Base-by-base conservation (phyloP, 2,888 invertebrate species). In the Nemurella pictetii region DNA sequence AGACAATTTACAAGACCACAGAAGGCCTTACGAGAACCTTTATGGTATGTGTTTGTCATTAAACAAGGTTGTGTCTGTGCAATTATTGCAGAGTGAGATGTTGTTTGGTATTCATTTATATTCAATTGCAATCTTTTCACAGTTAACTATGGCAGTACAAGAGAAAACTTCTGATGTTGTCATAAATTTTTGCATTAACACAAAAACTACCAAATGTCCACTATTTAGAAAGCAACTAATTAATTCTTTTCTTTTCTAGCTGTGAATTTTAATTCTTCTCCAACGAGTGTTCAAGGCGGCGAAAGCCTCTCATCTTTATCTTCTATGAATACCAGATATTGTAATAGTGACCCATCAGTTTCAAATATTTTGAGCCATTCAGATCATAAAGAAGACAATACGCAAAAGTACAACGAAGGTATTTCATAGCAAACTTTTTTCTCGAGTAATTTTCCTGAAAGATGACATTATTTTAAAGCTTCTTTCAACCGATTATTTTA, bases 191-290 rank as follows among this genome's bases (percentile, higher is more conserved):
- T n/a, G n/a, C n/a, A n/a, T n/a, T n/a, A n/a, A n/a, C n/a, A n/a
- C n/a, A n/a, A n/a, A n/a, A n/a, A n/a, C n/a, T n/a, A n/a, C n/a
- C n/a, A n/a, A n/a, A n/a, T n/a, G n/a, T n/a, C n/a, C n/a, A n/a
- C n/a, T n/a, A n/a, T n/a, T n/a, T n/a, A n/a, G n/a, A n/a, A n/a
- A 35, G 12, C 35, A 35, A 35, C 12, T 35, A 35, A 7, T 12
- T 35, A 7, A 35, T 35, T 12, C 29, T 12, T 36, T 83, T 73
- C 28, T 74, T 30, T 83, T 83, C 25, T 35, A 83, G 83, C 25
- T 26, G 7, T 74, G 74, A 55, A 55, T 55, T 7, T 55, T 3
- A 20, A 20, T 1, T 55, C 55, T 55, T 55, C 55, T 1, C 20
- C 12, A 20, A 9, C 32, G 32, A 32, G 32, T 32, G 20, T 55